phyloP scores from a whole-genome alignment of 2,113 vertebrate genomes.

The Harpagus bidentatus region DNA sequence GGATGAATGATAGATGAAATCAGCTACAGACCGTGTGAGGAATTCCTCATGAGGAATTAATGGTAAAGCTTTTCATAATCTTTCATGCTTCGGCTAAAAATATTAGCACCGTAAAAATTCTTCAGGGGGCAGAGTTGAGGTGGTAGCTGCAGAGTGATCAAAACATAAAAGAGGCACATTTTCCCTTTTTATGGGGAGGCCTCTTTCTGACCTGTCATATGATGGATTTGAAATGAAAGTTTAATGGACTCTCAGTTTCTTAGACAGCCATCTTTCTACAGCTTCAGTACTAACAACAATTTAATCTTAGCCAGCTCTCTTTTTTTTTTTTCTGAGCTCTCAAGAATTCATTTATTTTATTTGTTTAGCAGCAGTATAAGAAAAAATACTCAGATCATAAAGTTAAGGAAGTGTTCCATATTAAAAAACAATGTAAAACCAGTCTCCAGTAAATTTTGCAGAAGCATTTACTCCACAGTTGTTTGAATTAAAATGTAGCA shows the following conservation, averaged over 20 bases:
- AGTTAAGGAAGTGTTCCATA: background rate
- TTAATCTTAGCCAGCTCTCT: background rate
- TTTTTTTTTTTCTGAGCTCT: background rate
- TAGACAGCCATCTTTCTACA: conserved; percentile 13
- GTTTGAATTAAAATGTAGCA: background rate
- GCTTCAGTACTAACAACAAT: conserved; percentile 23
- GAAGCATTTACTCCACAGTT: background rate
- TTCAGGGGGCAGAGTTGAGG: background rate
- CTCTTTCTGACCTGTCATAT: background rate
- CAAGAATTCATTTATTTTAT: background rate
- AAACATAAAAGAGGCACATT: background rate
- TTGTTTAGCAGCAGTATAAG: background rate
- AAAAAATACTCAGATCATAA: background rate
- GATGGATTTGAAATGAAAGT: background rate
- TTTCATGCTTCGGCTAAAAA: conserved; percentile 4
- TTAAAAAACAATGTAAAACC: background rate
- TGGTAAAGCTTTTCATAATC: background rate
- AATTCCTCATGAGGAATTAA: conserved; percentile 10
- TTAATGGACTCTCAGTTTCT: background rate
- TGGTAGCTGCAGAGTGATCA: background rate
- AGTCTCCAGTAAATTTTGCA: background rate
- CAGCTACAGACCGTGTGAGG: background rate
- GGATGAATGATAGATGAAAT: background rate
- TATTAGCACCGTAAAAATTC: conserved; percentile 8
- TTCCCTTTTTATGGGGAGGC: background rate